Evolutionary conservation across 1,140 invertebrate genomes (phyloP), one percentile per base, ranked within the genome.

Genomic region (Lordiphosa mommai): DNA sequence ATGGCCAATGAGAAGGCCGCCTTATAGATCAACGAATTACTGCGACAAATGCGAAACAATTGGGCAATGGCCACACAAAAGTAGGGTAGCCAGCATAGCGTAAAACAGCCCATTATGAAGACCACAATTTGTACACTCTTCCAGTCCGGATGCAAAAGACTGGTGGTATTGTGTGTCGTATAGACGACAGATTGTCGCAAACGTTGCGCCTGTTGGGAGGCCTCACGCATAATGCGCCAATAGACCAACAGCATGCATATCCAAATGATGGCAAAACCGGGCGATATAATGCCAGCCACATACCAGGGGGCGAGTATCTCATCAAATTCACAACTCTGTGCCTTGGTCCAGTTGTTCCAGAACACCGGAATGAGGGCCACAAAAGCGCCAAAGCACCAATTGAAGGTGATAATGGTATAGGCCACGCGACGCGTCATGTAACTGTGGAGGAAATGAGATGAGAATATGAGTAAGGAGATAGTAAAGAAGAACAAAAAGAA

Each of bases 81-180:
- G 86, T 94, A 95, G 3, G 94, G 94, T 67, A 95, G 90, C 94
- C 94, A 95, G 74, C 93, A 94, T 23, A 94, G 87, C 0, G 93
- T 93, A 65, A 95, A 95, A 46, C 93, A 93, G 7, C 93, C 93
- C 61, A 95, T 89, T 6, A 94, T 93, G 32, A 94, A 89, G 4
- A 94, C 85, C 38, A 94, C 93, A 12, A 94, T 93, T 93, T 94
- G 93, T 53, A 94, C 92, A 36, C 92, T 93, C 88, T 94, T 94
- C 90, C 92, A 93, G 84, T 94, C 93, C 56, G 92, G 91, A 64
- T 91, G 90, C 32, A 90, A 88, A 43, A 90, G 88, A 57, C 90
- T 90, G 66, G 89, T 90, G 6, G 90, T 89, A 77, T 90, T 91
- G 13, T 85, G 68, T 30, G 76, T 58, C 5, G 57, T 61, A 40